These are phyloP conservation scores for Mastomys coucha DNA, from an alignment of 2,113 vertebrate genomes.

Conservation along the genomic window DNA sequence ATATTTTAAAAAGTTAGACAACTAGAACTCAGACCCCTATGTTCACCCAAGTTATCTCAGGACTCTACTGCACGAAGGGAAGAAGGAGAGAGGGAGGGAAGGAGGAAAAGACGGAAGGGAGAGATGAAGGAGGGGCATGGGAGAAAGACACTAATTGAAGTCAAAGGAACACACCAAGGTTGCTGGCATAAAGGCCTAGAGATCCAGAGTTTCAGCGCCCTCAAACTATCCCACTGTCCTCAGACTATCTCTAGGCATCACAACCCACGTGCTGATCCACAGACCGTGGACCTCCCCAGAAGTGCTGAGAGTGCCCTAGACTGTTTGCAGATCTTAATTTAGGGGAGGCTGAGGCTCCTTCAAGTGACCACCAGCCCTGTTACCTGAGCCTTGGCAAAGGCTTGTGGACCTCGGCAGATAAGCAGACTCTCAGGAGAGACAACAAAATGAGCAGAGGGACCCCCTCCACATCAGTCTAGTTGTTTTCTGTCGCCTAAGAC, in stretches of 20 bases:
- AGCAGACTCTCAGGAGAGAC: neutral
- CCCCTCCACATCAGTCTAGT: neutral
- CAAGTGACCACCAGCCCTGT: neutral
- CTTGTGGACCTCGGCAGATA: neutral
- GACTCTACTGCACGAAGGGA: neutral
- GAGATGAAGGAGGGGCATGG: neutral
- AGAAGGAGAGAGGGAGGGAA: neutral
- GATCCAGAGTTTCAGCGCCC: neutral
- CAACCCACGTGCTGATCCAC: neutral
- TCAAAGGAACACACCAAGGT: neutral
- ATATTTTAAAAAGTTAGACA: neutral
- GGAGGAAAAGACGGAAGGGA: neutral
- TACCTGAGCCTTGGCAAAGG: neutral
- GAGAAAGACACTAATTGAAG: neutral
- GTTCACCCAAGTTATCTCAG: neutral
- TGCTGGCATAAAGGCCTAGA: neutral
- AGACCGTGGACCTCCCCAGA: neutral
- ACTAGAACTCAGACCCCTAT: slow-evolving; percentile 10
- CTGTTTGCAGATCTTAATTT: neutral
- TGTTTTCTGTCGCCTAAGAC: neutral
- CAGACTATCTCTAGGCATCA: neutral
- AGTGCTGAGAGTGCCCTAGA: neutral
- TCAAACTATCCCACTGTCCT: neutral
- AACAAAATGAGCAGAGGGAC: neutral
- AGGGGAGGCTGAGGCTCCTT: neutral